Percentiles rank a stretch among this genome's conserved stretches.
These are phyloP conservation scores for Struthidea cinerea DNA, from an alignment of 2,113 vertebrate genomes.

Conservation along the genomic window DNA sequence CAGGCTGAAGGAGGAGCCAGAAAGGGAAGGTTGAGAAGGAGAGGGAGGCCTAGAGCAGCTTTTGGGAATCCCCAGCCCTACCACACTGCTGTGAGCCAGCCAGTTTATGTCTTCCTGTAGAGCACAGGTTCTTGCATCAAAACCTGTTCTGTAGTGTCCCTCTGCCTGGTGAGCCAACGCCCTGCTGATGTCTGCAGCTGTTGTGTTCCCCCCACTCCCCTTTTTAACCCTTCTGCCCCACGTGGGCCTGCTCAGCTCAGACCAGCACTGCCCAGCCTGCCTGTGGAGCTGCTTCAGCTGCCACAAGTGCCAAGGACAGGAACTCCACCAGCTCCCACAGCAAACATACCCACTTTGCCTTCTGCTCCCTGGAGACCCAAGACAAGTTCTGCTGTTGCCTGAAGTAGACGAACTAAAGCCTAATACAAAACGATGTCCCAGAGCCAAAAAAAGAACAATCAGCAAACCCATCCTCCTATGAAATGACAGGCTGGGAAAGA, in stretches of 20 bases:
- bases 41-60: neutral
- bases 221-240: neutral
- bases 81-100: neutral
- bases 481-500: neutral
- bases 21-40: neutral
- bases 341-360: neutral
- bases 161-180: neutral
- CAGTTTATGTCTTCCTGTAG: neutral
- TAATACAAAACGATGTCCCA: neutral
- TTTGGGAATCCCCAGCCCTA: neutral
- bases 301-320: neutral
- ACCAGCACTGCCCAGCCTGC: neutral
- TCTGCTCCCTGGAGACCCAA: neutral
- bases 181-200: neutral
- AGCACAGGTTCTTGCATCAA: neutral
- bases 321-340: neutral
- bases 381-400: neutral
- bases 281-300: neutral
- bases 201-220: neutral
- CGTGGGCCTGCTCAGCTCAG: neutral
- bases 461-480: neutral
- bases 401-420: neutral
- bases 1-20: neutral
- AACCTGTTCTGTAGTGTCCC: fast-evolving
- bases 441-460: neutral